A percentile compares a stretch with the other conserved stretches of the same genome.
Evolutionary conservation across 1,140 invertebrate species (phyloP).

Genomic region (Drosophila busckii): DNA sequence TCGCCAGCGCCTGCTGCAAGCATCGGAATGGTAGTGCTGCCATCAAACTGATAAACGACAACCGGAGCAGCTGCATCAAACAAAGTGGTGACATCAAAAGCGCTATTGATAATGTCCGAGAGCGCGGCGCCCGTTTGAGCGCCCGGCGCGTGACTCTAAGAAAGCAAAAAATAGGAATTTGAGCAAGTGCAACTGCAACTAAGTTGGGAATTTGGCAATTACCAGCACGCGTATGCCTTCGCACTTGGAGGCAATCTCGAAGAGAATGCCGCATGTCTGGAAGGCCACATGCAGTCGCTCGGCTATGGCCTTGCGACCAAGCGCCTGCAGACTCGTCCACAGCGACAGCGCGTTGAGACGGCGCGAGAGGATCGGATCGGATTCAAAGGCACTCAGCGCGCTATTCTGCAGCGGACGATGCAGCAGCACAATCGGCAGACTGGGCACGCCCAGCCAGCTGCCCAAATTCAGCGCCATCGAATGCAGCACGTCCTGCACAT

Average conservation of each 20-base stretch:
- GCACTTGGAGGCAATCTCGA: conserved; percentile 86
- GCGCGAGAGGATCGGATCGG: conserved; percentile 81
- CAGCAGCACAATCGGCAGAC: conserved; percentile 88
- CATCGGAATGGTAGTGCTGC: conserved; percentile 77
- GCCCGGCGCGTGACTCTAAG: conserved; percentile 70
- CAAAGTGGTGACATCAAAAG: conserved; percentile 79
- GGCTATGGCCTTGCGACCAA: conserved; percentile 88
- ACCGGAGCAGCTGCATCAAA: conserved; percentile 91
- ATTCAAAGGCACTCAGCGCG: conserved; percentile 85
- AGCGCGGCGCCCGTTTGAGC: conserved; percentile 61
- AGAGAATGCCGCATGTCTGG: conserved; percentile 86
- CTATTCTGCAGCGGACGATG: conserved; percentile 83
- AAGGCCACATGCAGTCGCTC: conserved; percentile 87
- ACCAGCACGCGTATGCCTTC: conserved; percentile 87
- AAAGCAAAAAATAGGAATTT: not conserved
- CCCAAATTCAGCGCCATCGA: conserved; percentile 93
- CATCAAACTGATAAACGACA: conserved; percentile 93
- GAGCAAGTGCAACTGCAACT: not conserved
- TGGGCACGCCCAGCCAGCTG: conserved; percentile 94
- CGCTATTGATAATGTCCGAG: conserved; percentile 64
- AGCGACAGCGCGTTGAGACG: conserved; percentile 88
- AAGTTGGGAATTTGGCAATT: conserved; percentile 44
- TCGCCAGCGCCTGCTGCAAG: conserved; percentile 57
- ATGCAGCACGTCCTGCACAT: conserved; percentile 82
- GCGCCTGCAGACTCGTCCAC: conserved; percentile 88